Evolutionary conservation across 2,113 vertebrate genomes (phyloP), one percentile per base, ranked within the genome.

Genomic region (Catharus minimus): DNA sequence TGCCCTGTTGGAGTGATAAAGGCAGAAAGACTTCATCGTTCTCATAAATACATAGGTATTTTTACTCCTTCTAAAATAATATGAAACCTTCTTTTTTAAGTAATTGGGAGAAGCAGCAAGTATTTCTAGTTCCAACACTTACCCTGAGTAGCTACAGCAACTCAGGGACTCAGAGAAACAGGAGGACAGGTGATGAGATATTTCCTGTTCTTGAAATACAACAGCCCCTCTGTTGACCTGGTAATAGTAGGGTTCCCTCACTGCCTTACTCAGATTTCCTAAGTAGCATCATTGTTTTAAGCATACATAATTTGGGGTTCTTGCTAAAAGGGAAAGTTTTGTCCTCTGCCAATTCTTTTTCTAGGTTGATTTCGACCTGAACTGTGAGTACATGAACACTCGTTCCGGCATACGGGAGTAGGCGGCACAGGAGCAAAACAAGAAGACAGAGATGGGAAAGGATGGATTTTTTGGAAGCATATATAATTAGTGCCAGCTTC

Each of bases 361-460:
- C 77, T 83, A 60, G 86, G 77, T 81, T 88, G 94, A 44, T 74
- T 92, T 93, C 61, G 86, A 86, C 60, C 69, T 83, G 77, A 53
- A 47, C 76, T 86, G 57, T 55, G 46, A 90, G 44, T 49, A 67
- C 52, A 24, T 3, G 36, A 93, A 74, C 76, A 78, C 60, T 83
- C 81, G 61, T 64, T 57, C 73, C 83, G 65, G 49, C 90, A 81
- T 90, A 88, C 3, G 10, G 92, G n/a, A 78, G 73, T 88, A 62
- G 68, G 76, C 0, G 11, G 73, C 69, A 78, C 24, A 88, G 73
- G 61, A 93, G 53, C 43, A 94, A 92, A 93, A 66, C 65, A 52
- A 71, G 67, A 62, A 33, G 82, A 81, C 60, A 81, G 80, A 56
- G 68, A 58, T 60, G 68, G 62, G 52, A 88, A 93, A 71, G 44